phyloP scores from a whole-genome alignment of 1,140 invertebrate genomes.

The Colletes latitarsis region DNA sequence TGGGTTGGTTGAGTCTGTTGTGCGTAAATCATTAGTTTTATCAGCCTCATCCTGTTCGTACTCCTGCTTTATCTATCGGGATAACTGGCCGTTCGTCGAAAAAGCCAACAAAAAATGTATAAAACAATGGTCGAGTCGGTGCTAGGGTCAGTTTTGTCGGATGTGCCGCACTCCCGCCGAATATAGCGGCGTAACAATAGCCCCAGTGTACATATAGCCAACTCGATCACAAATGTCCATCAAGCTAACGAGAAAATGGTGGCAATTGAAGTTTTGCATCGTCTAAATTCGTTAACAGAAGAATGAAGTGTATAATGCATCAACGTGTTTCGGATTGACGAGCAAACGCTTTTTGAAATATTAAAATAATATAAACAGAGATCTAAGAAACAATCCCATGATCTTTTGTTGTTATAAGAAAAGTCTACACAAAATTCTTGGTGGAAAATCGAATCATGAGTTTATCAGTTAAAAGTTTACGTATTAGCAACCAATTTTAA shows the following conservation, averaged over 20 bases:
- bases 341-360: not conserved
- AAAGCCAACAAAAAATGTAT: slow-evolving; percentile 67
- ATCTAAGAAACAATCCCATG: no score
- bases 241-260: slow-evolving; percentile 43
- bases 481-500: no score
- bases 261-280: slow-evolving; percentile 24
- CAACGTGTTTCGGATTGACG: not conserved
- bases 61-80: slow-evolving; percentile 76
- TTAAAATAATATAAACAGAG: no score
- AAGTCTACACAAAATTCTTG: no score
- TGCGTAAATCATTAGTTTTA: slow-evolving; percentile 79
- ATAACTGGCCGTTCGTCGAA: slow-evolving; percentile 73
- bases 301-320: not conserved
- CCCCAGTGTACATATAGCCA: slow-evolving; percentile 16
- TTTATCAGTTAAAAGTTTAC: no score
- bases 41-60: slow-evolving; percentile 76
- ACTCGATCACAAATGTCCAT: slow-evolving; percentile 39
- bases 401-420: no score
- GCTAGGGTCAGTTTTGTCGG: slow-evolving; percentile 36
- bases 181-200: slow-evolving; percentile 56
- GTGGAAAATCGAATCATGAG: no score
- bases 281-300: slow-evolving; percentile 12
- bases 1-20: slow-evolving; percentile 29
- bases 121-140: slow-evolving; percentile 68
- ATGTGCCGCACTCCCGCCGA: slow-evolving; percentile 25